Base-by-base conservation (phyloP, 2,888 invertebrate species). In the Eupithecia subumbrata region DNA sequence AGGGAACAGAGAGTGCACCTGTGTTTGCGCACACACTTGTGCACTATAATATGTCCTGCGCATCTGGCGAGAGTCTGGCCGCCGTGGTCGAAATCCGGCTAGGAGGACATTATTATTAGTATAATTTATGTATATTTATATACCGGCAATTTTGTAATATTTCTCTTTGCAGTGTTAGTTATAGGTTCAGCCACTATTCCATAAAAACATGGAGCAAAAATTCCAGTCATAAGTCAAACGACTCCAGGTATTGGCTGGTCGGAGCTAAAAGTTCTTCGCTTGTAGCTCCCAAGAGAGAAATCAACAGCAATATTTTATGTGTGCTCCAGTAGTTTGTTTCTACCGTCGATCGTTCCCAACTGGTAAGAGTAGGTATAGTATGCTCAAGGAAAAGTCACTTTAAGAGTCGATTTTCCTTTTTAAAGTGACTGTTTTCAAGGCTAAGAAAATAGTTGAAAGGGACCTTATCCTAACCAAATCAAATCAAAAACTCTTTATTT, bases 251-350 rank as follows among this genome's bases (percentile, higher is more conserved):
- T 67, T 67, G 40, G 66, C 12, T 37, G 34, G 30, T 34, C 8
- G 60, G 60, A 25, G 30, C 69, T 69, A 45, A 52, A 69, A 69
- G 69, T 68, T 72, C 63, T 64, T 25, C 69, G 52, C 66, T 69
- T 66, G 77, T 56, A 30, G 69, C 18, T 68, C 79, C 74, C 76
- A 22, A 22, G 76, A 64, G 77, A 73, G 72, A 76, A 40, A 79
- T 77, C 75, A 76, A 77, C 76, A 73, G 69, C 74, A 73, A 79
- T 76, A 74, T 76, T 77, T 77, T 74, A 79, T 74, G 73, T 75
- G 77, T 60, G 68, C 76, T 72, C 64, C 66, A 63, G 72, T 56
- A 77, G 74, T 74, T 77, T 40, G 68, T 60, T 60, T 60, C 60
- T 43, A 16, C 9, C 8, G 4, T 40, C 37, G 66, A 37, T n/a